Conservation (phyloP, 2,888 invertebrate species). For the Heliconius aoede region DNA sequence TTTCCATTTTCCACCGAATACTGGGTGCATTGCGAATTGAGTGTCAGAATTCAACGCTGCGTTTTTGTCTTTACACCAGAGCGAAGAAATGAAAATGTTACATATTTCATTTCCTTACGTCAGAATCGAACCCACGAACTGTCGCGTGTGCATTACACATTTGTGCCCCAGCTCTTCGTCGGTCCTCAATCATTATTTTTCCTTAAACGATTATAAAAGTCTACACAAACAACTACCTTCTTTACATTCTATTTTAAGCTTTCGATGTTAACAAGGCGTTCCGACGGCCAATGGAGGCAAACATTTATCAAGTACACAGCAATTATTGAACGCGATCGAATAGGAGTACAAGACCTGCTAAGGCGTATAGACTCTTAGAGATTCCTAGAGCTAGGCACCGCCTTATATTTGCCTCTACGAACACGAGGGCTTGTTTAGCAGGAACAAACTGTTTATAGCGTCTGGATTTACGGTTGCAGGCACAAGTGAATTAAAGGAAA, state of each 20-base stretch:
- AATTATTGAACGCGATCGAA: constrained; percentile 45
- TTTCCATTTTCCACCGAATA: too few relatives aligned
- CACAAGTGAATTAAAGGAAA: constrained; percentile 5
- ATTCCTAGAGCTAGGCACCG: constrained; percentile 9
- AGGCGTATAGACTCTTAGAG: constrained; percentile 7
- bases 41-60: too few relatives aligned
- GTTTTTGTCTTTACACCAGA: too few relatives aligned
- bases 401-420: constrained; percentile 32
- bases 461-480: constrained; percentile 16
- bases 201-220: not conserved
- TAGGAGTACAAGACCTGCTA: constrained; percentile 34
- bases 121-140: too few relatives aligned
- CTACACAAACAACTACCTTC: not conserved
- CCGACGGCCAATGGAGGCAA: constrained; percentile 40
- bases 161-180: too few relatives aligned
- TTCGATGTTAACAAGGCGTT: constrained; percentile 45
- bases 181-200: not conserved
- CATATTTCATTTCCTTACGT: too few relatives aligned
- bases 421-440: constrained; percentile 15
- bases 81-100: too few relatives aligned
- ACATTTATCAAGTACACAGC: constrained; percentile 44
- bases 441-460: constrained; percentile 25
- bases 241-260: constrained; percentile 20
- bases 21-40: too few relatives aligned
- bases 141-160: too few relatives aligned